A percentile compares a stretch with the other conserved stretches of the same genome.
These are phyloP conservation scores for Rhinophrynus dorsalis DNA, from an alignment of 2,797 vertebrate species.

Conservation along the genomic window DNA sequence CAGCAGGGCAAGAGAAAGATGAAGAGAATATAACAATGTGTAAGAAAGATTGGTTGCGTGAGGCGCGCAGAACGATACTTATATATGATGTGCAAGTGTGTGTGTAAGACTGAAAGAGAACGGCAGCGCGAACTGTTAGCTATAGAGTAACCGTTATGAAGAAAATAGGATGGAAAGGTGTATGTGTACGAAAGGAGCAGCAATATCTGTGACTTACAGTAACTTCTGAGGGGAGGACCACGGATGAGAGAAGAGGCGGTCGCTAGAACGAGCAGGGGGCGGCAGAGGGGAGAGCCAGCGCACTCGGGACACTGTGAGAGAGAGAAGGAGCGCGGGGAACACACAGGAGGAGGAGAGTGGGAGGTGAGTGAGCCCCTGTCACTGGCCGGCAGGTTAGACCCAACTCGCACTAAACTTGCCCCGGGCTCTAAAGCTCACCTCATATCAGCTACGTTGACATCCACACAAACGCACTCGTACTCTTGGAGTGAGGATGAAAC, in stretches of 20 bases:
- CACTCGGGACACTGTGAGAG: neutral
- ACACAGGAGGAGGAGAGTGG: too few species aligned
- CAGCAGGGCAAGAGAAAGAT: too few species aligned
- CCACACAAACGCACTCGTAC: neutral
- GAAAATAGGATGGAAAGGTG: neutral
- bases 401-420: neutral
- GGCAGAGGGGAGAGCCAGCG: neutral
- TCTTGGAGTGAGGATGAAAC: constrained; percentile 6
- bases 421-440: neutral
- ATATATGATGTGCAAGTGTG: too few species aligned
- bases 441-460: neutral
- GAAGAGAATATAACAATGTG: too few species aligned
- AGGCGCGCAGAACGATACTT: too few species aligned
- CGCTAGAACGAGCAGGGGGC: constrained; percentile 2
- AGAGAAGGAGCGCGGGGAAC: too few species aligned
- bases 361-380: neutral
- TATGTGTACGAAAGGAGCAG: neutral
- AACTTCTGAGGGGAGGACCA: neutral
- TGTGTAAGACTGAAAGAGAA: too few species aligned
- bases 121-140: too few species aligned
- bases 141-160: too few species aligned
- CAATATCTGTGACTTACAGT: constrained; percentile 1
- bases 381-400: neutral
- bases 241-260: constrained; percentile 10
- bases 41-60: too few species aligned